A percentile compares a stretch with the other conserved stretches of the same genome.
Conservation (phyloP, 2,888 invertebrate species). For the Eupelmus urozonus region DNA sequence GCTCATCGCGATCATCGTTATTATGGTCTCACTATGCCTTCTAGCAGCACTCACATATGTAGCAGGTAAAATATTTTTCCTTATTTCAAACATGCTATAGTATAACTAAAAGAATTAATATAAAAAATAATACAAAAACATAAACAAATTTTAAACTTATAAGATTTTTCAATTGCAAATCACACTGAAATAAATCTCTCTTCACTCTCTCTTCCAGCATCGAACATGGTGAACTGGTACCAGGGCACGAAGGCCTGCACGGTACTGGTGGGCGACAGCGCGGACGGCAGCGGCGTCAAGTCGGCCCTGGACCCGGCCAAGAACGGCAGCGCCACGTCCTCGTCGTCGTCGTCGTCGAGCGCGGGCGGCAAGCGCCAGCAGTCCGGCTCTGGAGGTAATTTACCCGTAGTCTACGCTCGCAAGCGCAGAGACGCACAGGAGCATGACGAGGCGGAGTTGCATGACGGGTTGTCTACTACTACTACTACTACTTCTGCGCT, state of each 20-base stretch:
- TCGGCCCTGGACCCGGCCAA: conserved; percentile 78
- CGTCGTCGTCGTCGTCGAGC: conserved; percentile 74
- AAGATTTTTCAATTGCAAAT: no score
- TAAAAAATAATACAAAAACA: no score
- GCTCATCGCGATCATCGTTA: conserved; percentile 92
- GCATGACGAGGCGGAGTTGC: conserved; percentile 40
- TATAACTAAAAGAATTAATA: no score
- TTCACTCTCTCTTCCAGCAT: conserved; percentile 79
- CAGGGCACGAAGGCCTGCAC: conserved; percentile 90
- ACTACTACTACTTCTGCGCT: conserved; percentile 15
- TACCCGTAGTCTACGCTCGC: conserved; percentile 75
- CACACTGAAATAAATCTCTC: no score
- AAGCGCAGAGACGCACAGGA: conserved; percentile 83
- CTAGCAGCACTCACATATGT: conserved; percentile 91
- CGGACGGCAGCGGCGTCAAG: conserved; percentile 82
- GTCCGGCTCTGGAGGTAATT: conserved; percentile 78
- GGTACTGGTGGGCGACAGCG: conserved; percentile 88
- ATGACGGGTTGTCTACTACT: conserved; percentile 12
- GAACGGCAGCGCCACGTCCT: conserved; percentile 64
- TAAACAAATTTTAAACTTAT: no score
- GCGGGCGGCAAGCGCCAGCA: conserved; percentile 78
- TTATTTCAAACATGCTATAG: no score
- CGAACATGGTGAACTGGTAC: conserved; percentile 91
- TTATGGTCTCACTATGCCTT: conserved; percentile 89
- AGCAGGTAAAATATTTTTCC: conserved; percentile 82